Base-by-base conservation (phyloP, 2,888 invertebrate genomes). In the Lochmaea capreae region DNA sequence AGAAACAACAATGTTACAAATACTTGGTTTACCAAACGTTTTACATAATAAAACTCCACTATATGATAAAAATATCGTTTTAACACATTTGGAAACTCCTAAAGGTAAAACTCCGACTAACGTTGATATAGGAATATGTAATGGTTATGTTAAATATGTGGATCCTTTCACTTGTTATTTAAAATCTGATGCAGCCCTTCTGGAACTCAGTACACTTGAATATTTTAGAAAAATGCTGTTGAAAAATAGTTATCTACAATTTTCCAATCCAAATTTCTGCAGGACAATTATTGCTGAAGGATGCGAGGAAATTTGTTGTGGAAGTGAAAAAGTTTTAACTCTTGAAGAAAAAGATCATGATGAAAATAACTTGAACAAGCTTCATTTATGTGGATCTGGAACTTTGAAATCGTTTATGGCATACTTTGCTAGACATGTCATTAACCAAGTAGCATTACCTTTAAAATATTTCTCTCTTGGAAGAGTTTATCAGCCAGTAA, bases 191-290 rank as follows among this genome's bases (percentile, higher is more conserved):
- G 94, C 93, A 0, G 93, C 94, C 0, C 79, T 92, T 16, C 94
- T 94, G 83, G 95, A 95, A 86, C 86, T 93, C 11, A 90, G 89
- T 22, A 85, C 90, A 14, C 87, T 90, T 79, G 89, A 90, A 85
- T 89, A 89, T 81, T 89, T 91, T 72, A 84, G 87, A 1, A 83
- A 88, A 66, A 84, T 87, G 68, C 82, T 90, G 8, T 86, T 88
- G 26, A 85, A 89, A 0, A 85, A 87, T 12, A 87, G 89, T n/a
- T 93, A 91, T 83, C 84, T 89, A 0, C 91, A 92, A 81, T 91
- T 93, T 80, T 91, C 93, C 0, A 95, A 94, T 85, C 90, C 95
- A 0, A 95, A 96, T 87, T 95, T 96, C 87, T 90, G 91, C 6
- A 91, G 93, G 71, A 93, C 93, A 83, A 87, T 94, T 2, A 87